phyloP scores from a whole-genome alignment of 1,140 invertebrate genomes.

The Sitophilus oryzae region DNA sequence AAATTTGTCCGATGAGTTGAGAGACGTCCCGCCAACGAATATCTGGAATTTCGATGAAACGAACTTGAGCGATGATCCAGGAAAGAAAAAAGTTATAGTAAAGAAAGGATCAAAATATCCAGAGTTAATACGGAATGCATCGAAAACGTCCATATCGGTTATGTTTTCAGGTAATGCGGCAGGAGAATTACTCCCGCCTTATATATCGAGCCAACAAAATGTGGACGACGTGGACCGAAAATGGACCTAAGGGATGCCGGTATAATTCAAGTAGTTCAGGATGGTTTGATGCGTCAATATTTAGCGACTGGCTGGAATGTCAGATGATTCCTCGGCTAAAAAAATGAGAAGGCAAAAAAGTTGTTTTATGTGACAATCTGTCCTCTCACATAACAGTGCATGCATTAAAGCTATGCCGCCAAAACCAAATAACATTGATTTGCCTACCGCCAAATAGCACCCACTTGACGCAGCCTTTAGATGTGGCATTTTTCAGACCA shows the following conservation, averaged over 20 bases:
- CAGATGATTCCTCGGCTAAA: slow-evolving; percentile 2
- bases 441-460: too few species aligned
- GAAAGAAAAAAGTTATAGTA: too few species aligned
- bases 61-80: too few species aligned
- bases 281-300: slow-evolving; percentile 13
- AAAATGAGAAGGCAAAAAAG: slow-evolving; percentile 1
- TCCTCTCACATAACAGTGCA: too few species aligned
- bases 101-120: too few species aligned
- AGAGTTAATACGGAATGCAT: too few species aligned
- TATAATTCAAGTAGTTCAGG: slow-evolving; percentile 1
- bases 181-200: not conserved
- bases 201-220: slow-evolving; percentile 11
- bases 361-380: slow-evolving; percentile 8
- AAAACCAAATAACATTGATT: too few species aligned
- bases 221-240: slow-evolving; percentile 13
- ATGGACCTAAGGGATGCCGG: not conserved
- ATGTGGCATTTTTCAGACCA: too few species aligned
- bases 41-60: too few species aligned
- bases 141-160: slow-evolving; percentile 2
- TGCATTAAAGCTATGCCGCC: too few species aligned
- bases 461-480: too few species aligned
- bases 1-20: slow-evolving; percentile 7
- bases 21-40: too few species aligned
- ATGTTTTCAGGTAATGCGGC: not conserved
- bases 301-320: slow-evolving; percentile 6